Base-by-base conservation (phyloP, 2,113 vertebrate genomes). In the Brachionichthys hirsutus region DNA sequence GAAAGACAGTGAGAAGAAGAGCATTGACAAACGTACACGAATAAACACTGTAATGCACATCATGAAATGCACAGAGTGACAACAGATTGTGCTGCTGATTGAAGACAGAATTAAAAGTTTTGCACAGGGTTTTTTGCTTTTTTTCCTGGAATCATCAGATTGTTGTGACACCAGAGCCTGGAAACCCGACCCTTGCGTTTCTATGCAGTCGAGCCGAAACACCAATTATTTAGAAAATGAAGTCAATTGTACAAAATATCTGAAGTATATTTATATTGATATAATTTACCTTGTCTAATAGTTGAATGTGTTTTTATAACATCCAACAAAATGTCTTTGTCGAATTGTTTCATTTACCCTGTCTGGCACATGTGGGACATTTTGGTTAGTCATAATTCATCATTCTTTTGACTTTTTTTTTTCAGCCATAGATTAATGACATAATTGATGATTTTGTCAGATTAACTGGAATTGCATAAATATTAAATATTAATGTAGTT, bases 1-100 rank as follows among this genome's bases (percentile, higher is more conserved):
- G 24, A 70, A 19, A 40, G 12, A 40, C 36, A 40, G 1, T 56
- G 24, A 64, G 54, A 55, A n/a, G 46, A 56, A 67, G 11, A 60
- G 15, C 42, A 1, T 46, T 12, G 6, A 24, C 12, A 58, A 24
- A 47, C n/a, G 19, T 2, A 14, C 35, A 52, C 36, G 22, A 17
- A 34, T 35, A 12, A 44, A 5, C 24, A 30, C 8, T 30, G 1
- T 30, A 4, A 30, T 38, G 12, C 36, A 38, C 40, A 22, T 30
- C 45, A 4, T 22, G 44, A 30, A 30, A 30, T 30, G 24, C 1
- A 2, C 24, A 30, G 8, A 8, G 24, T 30, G 24, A 30, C 24
- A 30, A 30, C 8, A 8, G 5, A 30, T 30, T 30, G 24, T 30
- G 24, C 24, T 30, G 24, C 5, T 43, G 9, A 38, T 47, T 22